Evolutionary conservation across 2,797 vertebrate species (phyloP).

Genomic region (Chloroceryle inda): DNA sequence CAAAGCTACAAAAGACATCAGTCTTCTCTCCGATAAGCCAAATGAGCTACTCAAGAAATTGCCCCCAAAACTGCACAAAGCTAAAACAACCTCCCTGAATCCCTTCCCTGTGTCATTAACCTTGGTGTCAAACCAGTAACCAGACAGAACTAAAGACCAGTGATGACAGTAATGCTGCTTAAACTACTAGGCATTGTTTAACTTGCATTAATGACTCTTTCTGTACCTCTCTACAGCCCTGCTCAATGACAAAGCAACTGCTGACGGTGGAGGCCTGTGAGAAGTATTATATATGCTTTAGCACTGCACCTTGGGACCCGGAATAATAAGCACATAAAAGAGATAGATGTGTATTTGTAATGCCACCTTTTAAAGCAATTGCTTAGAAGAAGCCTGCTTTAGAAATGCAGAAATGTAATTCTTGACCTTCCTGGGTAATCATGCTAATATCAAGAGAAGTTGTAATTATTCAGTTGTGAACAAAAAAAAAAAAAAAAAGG

Average conservation of each 20-base stretch:
- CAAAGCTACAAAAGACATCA: background rate
- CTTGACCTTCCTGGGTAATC: conserved; percentile 62
- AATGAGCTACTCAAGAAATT: background rate
- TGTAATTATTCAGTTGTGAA: conserved; percentile 10
- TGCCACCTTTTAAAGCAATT: conserved; percentile 52
- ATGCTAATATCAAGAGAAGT: conserved; percentile 19
- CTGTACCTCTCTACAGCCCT: background rate
- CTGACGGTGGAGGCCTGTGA: conserved; percentile 17
- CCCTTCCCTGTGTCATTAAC: background rate
- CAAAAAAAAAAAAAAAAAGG: background rate
- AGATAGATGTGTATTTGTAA: conserved; percentile 57
- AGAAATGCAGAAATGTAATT: conserved; percentile 9
- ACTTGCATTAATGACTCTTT: background rate
- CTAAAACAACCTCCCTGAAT: background rate
- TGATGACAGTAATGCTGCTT: background rate
- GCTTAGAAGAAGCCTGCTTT: conserved; percentile 29
- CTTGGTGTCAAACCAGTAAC: background rate
- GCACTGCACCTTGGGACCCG: conserved; percentile 16
- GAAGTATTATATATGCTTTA: background rate
- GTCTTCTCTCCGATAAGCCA: background rate
- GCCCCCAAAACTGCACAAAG: background rate
- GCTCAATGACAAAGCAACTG: conserved; percentile 53
- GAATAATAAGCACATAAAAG: conserved; percentile 71
- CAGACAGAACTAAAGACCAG: background rate
- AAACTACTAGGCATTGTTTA: background rate